Conservation (phyloP, 2,888 invertebrate genomes). For the Chrysolina oricalcia region DNA sequence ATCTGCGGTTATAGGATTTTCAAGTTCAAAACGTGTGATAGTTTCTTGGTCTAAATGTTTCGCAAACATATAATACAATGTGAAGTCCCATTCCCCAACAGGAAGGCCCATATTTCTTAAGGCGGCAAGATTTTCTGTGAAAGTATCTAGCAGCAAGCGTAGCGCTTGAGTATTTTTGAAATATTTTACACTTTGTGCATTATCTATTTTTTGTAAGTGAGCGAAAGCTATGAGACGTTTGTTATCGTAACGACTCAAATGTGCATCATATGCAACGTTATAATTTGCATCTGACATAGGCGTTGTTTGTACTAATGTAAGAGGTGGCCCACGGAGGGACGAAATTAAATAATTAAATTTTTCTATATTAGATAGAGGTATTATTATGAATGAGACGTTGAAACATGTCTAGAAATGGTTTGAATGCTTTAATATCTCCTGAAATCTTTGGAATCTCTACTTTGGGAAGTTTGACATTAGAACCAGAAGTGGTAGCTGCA, state of each 20-base stretch:
- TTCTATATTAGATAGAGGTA: not conserved
- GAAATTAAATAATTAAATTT: not conserved
- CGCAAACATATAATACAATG: not conserved
- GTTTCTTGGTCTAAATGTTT: not conserved
- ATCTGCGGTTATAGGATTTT: not conserved
- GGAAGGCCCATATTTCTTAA: not conserved
- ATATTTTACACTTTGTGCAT: not conserved
- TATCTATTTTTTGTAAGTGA: not conserved
- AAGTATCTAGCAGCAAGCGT: not conserved
- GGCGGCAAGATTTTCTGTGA: not conserved
- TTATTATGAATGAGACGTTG: not conserved
- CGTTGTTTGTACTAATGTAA: not conserved
- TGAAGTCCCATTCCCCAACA: not conserved
- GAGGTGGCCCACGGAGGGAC: not conserved
- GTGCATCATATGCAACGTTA: not conserved
- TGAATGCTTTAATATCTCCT: no score
- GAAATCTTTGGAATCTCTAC: not conserved
- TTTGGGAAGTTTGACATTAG: not conserved
- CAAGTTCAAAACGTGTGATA: not conserved
- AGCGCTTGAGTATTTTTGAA: no score
- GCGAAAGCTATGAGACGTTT: not conserved
- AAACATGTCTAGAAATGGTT: not conserved
- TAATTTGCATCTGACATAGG: not conserved
- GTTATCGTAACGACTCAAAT: not conserved
- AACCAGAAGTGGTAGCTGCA: not conserved